phyloP scores from a whole-genome alignment of 1,140 invertebrate species.

The Kradibia gibbosae region DNA sequence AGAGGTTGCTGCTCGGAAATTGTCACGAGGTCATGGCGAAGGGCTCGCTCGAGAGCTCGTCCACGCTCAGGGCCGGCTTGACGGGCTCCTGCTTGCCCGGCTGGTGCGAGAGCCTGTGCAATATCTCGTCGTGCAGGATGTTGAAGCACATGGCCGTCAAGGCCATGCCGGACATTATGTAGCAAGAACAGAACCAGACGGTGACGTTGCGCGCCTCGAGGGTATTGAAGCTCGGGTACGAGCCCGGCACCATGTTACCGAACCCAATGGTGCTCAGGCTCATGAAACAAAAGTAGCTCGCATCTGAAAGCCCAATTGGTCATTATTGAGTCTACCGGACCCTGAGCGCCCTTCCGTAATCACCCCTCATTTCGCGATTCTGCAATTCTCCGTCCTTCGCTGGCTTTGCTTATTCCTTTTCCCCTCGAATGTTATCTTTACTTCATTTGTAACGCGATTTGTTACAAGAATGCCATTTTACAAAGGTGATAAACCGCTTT shows the following conservation, averaged over 20 bases:
- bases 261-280: slow-evolving; percentile 94
- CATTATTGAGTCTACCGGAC: neutral
- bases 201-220: slow-evolving; percentile 79
- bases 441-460: no score
- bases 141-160: slow-evolving; percentile 99
- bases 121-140: slow-evolving; percentile 94
- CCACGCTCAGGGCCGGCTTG: slow-evolving; percentile 72
- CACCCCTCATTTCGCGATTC: no score
- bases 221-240: slow-evolving; percentile 74
- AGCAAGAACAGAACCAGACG: slow-evolving; percentile 93
- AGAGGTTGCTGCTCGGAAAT: slow-evolving; percentile 75
- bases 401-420: no score
- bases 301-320: slow-evolving; percentile 74
- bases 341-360: no score
- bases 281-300: slow-evolving; percentile 96
- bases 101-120: slow-evolving; percentile 82
- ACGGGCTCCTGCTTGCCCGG: slow-evolving; percentile 54
- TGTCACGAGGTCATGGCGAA: slow-evolving; percentile 79
- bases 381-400: no score
- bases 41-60: slow-evolving; percentile 74
- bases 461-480: no score
- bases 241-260: slow-evolving; percentile 90
- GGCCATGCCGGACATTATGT: slow-evolving; percentile 95
- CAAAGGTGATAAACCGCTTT: no score
- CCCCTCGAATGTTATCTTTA: no score